Conservation (phyloP, 2,113 vertebrate genomes). For the Marmota flaviventris region DNA sequence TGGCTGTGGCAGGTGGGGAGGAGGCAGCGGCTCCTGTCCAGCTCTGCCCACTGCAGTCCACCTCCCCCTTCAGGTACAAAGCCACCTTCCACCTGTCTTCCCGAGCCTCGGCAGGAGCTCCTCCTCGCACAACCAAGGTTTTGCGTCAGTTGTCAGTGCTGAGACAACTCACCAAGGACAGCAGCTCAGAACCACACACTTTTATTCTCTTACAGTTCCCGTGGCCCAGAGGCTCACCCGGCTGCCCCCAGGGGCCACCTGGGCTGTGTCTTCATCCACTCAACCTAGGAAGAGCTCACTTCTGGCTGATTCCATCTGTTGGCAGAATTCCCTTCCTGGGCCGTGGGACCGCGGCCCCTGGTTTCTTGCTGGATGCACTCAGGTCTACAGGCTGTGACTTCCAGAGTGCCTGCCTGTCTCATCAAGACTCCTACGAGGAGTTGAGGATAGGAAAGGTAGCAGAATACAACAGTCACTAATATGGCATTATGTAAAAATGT, state of each 20-base stretch:
- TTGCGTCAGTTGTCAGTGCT: neutral
- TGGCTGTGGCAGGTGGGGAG: neutral
- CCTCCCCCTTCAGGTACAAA: neutral
- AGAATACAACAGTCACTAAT: too few species aligned
- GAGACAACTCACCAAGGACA: neutral
- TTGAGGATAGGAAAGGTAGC: too few species aligned
- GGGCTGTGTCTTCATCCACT: neutral
- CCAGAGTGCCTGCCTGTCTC: neutral
- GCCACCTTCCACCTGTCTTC: neutral
- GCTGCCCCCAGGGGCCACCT: neutral
- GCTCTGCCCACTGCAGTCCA: neutral
- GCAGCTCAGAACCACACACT: neutral
- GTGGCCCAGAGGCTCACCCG: neutral
- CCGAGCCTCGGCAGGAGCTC: neutral
- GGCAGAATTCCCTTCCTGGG: neutral
- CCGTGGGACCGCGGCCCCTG: rapidly evolving
- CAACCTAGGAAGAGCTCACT: neutral
- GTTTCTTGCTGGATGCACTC: neutral
- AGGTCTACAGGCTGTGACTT: neutral
- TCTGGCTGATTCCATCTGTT: neutral
- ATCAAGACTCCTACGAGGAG: neutral
- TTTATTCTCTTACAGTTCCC: neutral
- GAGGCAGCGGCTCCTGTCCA: neutral
- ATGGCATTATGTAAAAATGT: too few species aligned
- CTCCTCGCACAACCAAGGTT: neutral